phyloP scores from a whole-genome alignment of 2,888 invertebrate species.

The Pammene aurita region DNA sequence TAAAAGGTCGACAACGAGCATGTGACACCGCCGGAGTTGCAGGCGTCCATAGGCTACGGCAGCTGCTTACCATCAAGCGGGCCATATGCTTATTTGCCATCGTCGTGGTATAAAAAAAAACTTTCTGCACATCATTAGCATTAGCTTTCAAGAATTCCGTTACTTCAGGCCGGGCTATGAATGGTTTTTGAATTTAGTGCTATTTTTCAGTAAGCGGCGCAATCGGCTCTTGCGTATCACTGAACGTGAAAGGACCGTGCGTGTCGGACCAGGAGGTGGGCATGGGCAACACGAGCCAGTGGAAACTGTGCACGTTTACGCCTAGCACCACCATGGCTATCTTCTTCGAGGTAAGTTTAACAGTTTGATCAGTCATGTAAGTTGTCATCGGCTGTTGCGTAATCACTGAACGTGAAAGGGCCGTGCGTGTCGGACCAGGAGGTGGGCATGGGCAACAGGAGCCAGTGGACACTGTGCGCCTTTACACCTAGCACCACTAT shows the following conservation, averaged over 20 bases:
- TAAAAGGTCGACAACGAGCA: too few relatives aligned
- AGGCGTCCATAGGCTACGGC: too few relatives aligned
- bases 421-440: conserved; percentile 97
- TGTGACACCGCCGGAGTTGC: too few relatives aligned
- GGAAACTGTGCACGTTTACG: conserved; percentile 98
- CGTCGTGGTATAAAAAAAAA: too few relatives aligned
- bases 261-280: conserved; percentile 99
- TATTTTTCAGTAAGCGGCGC: conserved; percentile 90
- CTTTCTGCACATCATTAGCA: too few relatives aligned
- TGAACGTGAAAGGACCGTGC: conserved; percentile 94
- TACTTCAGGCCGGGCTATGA: too few relatives aligned
- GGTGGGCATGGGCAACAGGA: conserved; percentile 98
- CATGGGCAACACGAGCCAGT: conserved; percentile 98
- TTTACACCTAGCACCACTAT: conserved; percentile 96
- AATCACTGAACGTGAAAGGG: conserved; percentile 95
- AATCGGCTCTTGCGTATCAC: conserved; percentile 97
- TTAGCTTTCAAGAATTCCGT: too few relatives aligned
- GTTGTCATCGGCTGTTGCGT: conserved; percentile 99
- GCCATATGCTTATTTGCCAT: too few relatives aligned
- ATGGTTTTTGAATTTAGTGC: too few relatives aligned
- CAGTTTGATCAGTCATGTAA: too few relatives aligned
- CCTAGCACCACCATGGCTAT: conserved; percentile 96
- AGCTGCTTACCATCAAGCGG: too few relatives aligned
- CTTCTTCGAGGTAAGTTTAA: conserved; percentile 90
- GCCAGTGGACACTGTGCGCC: conserved; percentile 99